Base-by-base conservation (phyloP, 1,140 invertebrate genomes). In the Akabosia matsudoensis region DNA sequence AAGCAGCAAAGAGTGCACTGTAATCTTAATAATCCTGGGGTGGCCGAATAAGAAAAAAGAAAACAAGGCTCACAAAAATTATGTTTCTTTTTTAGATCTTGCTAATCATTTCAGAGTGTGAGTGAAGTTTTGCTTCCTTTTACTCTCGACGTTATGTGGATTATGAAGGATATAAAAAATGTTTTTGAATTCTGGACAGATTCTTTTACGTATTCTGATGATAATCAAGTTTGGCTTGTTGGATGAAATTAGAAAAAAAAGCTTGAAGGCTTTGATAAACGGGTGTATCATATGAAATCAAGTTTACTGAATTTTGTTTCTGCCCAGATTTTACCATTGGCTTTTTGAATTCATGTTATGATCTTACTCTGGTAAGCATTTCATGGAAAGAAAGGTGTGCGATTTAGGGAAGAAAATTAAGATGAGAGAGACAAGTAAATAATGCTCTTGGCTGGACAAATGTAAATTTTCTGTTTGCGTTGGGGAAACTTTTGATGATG, bases 11-110 rank as follows among this genome's bases (percentile, higher is more conserved):
- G 54, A 7, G 24, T 16, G 24, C 54, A 56, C 54, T 67, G 61
- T 67, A 67, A 67, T 67, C 61, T 30, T 30, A 67, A 30, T 67
- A 10, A 67, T 67, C 61, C 28, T 30, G 31, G 61, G 61, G 61
- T 67, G 61, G 61, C 61, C 61, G 30, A 24, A 45, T 18, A n/a
- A 13, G 24, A 61, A 22, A n/a, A n/a, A 10, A 61, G 54, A 61
- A 22, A 61, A 7, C n/a, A 61, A n/a, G 7, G 4, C 14, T 61
- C 54, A 10, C 54, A 61, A 4, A 10, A 7, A n/a, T n/a, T 10
- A 45, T 18, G 7, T 45, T 45, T 45, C 37, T 45, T 22, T 51
- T 10, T 22, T 56, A 13, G 3, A 13, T 56, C 54, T 16, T 22
- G 14, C 54, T 56, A 45, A 45, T 56, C 3, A 56, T 56, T 56